Evolutionary conservation across 1,140 invertebrate species (phyloP).

Genomic region (Caenorhabditis latens): DNA sequence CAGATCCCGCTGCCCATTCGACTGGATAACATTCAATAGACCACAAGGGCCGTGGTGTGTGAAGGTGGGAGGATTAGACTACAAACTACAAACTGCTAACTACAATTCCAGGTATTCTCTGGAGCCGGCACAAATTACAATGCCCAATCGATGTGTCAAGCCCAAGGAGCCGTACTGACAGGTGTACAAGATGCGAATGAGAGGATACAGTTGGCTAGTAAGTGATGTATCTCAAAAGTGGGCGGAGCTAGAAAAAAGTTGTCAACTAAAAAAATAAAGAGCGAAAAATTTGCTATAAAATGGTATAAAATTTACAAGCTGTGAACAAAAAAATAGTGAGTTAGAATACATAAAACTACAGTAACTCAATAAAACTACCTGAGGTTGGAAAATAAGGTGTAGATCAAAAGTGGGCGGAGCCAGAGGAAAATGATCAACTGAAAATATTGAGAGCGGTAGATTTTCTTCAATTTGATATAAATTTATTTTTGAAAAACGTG

Average conservation of each 20-base stretch:
- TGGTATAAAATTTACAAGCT: too few relatives aligned
- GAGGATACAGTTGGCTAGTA: not conserved
- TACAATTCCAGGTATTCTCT: too few relatives aligned
- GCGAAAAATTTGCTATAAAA: not conserved
- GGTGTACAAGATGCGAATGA: not conserved
- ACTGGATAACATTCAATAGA: constrained; percentile 13
- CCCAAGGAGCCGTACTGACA: not conserved
- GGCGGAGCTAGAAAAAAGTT: not conserved
- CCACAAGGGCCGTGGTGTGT: not conserved
- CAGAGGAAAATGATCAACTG: too few relatives aligned
- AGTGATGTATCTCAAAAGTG: not conserved
- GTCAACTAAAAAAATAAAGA: not conserved
- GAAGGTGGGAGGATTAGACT: not conserved
- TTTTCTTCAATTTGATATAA: too few relatives aligned
- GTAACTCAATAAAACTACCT: too few relatives aligned
- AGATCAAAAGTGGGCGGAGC: not conserved
- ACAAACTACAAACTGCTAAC: not conserved
- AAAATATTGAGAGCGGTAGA: too few relatives aligned
- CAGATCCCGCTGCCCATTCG: not conserved
- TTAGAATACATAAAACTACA: too few relatives aligned
- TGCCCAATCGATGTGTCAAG: not conserved
- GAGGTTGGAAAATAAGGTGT: too few relatives aligned
- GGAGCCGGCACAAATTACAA: too few relatives aligned
- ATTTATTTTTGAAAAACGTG: too few relatives aligned
- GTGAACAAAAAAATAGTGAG: too few relatives aligned